Percentiles rank a stretch among this genome's conserved stretches.
These are phyloP conservation scores for Barypeithes pellucidus DNA, from an alignment of 2,888 invertebrate genomes.

Conservation along the genomic window DNA sequence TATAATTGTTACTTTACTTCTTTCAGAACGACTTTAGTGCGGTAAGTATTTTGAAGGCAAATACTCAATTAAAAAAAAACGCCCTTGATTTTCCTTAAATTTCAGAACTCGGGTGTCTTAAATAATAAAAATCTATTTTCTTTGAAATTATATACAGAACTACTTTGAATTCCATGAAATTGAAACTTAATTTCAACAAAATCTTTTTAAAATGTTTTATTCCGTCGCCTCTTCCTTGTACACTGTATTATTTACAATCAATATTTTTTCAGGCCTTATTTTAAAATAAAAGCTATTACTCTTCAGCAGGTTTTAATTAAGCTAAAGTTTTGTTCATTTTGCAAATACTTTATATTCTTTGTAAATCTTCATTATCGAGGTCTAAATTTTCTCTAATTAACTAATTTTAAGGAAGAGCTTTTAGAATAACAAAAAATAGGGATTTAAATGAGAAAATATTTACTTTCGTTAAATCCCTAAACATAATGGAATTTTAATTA, in stretches of 20 bases:
- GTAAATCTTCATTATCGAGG: constrained; percentile 1
- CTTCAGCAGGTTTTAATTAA: not conserved
- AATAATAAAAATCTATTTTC: no score
- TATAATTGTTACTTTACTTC: no score
- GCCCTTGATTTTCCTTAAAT: no score
- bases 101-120: no score
- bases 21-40: no score
- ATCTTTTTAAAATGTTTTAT: no score
- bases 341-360: constrained; percentile 6
- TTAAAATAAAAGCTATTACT: not conserved
- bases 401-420: not conserved
- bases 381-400: not conserved
- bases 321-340: not conserved
- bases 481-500: constrained; percentile 3
- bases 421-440: constrained; percentile 10
- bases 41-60: no score
- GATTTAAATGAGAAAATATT: constrained; percentile 17
- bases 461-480: constrained; percentile 11
- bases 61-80: no score
- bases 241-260: not conserved
- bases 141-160: no score
- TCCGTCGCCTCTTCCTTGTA: no score
- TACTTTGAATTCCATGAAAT: no score
- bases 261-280: not conserved
- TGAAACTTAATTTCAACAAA: no score